Percentiles rank a stretch among this genome's conserved stretches.
Evolutionary conservation across 2,888 invertebrate species (phyloP).

Genomic region (Meiosimyza decipiens): DNA sequence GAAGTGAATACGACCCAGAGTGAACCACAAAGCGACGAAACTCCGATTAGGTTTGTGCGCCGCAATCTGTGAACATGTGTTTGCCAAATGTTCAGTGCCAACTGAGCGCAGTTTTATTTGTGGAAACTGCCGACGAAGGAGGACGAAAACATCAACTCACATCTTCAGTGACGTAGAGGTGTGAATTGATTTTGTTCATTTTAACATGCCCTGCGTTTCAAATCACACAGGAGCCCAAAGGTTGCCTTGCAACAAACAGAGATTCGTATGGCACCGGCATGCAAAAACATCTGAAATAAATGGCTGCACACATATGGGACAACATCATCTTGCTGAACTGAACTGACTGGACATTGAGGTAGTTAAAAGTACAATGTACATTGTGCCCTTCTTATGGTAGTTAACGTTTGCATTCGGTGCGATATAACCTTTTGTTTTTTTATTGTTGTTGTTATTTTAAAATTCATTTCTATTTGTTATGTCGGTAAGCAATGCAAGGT

Average conservation of each 20-base stretch:
- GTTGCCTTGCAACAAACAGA: background rate
- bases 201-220: background rate
- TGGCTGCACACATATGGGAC: constrained; percentile 28
- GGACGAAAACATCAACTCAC: constrained; percentile 11
- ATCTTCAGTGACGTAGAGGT: constrained; percentile 33
- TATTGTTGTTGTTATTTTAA: constrained; percentile 24
- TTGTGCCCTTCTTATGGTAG: background rate
- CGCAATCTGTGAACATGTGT: constrained; percentile 62
- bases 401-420: background rate
- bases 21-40: constrained; percentile 21
- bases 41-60: constrained; percentile 45
- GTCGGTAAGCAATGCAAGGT: background rate
- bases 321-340: background rate
- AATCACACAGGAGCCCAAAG: background rate
- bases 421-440: background rate
- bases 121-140: background rate
- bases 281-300: constrained; percentile 21
- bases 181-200: constrained; percentile 41
- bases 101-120: background rate
- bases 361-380: too few species aligned
- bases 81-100: constrained; percentile 59
- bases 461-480: background rate
- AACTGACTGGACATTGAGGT: background rate
- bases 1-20: background rate
- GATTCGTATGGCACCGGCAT: background rate